phyloP scores from a whole-genome alignment of 2,797 vertebrate genomes.

The Nothura maculosa region DNA sequence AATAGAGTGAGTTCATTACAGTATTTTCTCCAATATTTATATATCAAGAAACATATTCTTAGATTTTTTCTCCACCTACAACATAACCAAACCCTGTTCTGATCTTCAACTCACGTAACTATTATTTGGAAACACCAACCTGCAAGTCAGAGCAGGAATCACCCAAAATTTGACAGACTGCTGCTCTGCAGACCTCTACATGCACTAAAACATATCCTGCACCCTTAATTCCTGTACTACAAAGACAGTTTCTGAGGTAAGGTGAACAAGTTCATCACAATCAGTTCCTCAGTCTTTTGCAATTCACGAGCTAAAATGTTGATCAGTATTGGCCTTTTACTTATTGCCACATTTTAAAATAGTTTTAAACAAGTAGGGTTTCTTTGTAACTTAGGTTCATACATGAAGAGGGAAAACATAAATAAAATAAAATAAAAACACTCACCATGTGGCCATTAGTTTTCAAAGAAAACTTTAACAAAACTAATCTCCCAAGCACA shows the following conservation, averaged over 20 bases:
- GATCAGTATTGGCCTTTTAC: background rate
- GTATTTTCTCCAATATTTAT: background rate
- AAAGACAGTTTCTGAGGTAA: background rate
- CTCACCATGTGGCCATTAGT: background rate
- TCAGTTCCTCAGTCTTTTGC: background rate
- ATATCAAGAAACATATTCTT: background rate
- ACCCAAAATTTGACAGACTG: background rate
- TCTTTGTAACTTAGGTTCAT: background rate
- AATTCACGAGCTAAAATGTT: background rate
- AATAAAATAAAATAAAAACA: background rate
- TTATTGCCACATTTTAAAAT: background rate
- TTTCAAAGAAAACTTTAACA: constrained; percentile 6
- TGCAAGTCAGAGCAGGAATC: background rate
- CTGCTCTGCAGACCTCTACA: background rate
- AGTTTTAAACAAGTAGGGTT: background rate
- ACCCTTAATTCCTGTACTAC: background rate
- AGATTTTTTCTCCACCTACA: background rate
- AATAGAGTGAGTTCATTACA: background rate
- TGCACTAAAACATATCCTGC: background rate
- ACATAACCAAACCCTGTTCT: background rate
- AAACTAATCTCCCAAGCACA: background rate
- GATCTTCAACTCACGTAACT: background rate
- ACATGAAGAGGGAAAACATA: background rate
- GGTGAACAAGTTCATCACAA: background rate
- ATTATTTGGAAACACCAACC: background rate